Evolutionary conservation across 2,888 invertebrate species (phyloP).

Genomic region (Hoplodrina ambigua): DNA sequence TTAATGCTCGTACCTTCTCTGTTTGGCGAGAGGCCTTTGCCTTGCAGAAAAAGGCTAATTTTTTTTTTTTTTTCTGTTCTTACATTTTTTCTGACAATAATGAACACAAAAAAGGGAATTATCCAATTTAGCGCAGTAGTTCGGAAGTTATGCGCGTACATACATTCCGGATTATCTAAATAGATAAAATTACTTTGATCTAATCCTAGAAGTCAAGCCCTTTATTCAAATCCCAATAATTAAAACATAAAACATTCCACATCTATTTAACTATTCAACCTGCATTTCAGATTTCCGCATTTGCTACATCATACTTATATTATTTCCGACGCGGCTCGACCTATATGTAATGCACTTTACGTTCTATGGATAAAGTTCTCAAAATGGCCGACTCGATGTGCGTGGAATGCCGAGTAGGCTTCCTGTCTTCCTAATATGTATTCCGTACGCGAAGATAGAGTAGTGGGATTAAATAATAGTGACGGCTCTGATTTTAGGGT

Average conservation of each 20-base stretch:
- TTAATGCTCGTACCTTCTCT: too few species aligned
- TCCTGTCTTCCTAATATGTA: constrained; percentile 79
- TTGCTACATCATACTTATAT: constrained; percentile 43
- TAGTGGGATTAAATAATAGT: constrained; percentile 69
- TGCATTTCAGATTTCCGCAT: constrained; percentile 56
- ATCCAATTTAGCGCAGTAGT: too few species aligned
- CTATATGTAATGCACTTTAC: constrained; percentile 61
- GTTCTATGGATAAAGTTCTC: constrained; percentile 72
- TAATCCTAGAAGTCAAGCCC: too few species aligned
- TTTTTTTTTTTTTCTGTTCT: too few species aligned
- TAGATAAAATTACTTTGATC: too few species aligned
- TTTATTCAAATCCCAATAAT: too few species aligned
- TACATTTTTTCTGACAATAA: too few species aligned
- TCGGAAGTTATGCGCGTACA: too few species aligned
- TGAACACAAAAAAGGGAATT: too few species aligned
- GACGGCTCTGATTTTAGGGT: constrained; percentile 19
- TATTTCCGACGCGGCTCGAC: constrained; percentile 50
- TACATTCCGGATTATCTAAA: too few species aligned
- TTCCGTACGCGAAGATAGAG: constrained; percentile 69
- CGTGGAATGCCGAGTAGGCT: constrained; percentile 76
- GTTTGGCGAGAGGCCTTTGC: too few species aligned
- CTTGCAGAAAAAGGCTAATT: too few species aligned
- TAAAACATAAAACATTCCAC: constrained; percentile 5
- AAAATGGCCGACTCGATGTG: constrained; percentile 72
- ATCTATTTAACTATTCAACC: constrained; percentile 53